A percentile compares a stretch with the other conserved stretches of the same genome.
These are phyloP conservation scores for Oriolus oriolus DNA, from an alignment of 2,113 vertebrate genomes.

Conservation along the genomic window DNA sequence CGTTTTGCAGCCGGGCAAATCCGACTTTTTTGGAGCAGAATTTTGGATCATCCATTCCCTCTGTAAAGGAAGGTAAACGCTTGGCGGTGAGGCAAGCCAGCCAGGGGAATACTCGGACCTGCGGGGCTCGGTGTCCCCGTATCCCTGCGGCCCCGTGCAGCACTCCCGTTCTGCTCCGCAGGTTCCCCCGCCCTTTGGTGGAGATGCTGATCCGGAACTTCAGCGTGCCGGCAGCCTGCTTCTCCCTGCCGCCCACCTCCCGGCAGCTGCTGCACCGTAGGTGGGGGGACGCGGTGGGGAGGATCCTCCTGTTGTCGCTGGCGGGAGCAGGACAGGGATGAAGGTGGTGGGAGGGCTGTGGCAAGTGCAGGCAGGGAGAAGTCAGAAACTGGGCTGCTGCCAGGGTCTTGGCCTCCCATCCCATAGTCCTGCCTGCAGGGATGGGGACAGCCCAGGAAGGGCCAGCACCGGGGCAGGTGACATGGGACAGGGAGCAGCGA, in stretches of 20 bases:
- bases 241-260: constrained; percentile 67
- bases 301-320: neutral
- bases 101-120: neutral
- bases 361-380: neutral
- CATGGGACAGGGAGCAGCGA: neutral
- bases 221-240: constrained; percentile 67
- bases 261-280: constrained; percentile 68
- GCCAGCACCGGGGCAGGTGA: neutral
- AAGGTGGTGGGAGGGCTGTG: neutral
- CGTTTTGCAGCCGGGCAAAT: neutral
- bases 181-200: constrained; percentile 62
- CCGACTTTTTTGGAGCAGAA: neutral
- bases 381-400: neutral
- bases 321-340: neutral
- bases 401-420: neutral
- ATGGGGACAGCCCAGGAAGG: neutral
- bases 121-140: fast-evolving
- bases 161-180: neutral
- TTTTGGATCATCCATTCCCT: neutral
- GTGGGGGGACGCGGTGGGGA: neutral
- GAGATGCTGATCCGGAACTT: constrained; percentile 68
- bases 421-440: neutral
- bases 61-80: neutral
- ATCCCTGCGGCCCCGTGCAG: neutral
- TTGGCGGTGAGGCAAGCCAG: neutral